These are phyloP conservation scores for Parapsyche elsis DNA, from an alignment of 1,140 invertebrate species.

Conservation along the genomic window DNA sequence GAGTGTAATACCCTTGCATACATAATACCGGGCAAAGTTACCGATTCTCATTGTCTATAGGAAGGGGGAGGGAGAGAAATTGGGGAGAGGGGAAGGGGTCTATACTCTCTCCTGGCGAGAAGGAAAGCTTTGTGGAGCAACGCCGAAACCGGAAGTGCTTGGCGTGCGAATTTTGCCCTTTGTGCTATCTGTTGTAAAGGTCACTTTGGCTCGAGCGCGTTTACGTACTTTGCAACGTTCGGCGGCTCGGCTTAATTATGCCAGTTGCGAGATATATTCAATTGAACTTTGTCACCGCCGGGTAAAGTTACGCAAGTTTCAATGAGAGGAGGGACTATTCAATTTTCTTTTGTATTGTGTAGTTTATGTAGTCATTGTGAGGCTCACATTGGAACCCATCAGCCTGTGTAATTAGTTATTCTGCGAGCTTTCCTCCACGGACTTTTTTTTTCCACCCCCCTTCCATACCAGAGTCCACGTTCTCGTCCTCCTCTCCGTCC, in stretches of 20 bases:
- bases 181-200: neutral
- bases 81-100: neutral
- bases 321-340: constrained; percentile 37
- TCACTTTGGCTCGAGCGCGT: neutral
- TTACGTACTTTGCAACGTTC: neutral
- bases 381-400: constrained; percentile 41
- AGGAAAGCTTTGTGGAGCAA: neutral
- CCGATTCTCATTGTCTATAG: constrained; percentile 51
- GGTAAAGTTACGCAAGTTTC: constrained; percentile 53
- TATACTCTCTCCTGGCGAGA: neutral
- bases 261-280: constrained; percentile 52
- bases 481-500: neutral
- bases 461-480: neutral
- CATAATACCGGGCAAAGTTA: constrained; percentile 51
- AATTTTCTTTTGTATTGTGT: constrained; percentile 53
- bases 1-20: constrained; percentile 53
- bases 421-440: neutral
- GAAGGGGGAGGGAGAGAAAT: neutral
- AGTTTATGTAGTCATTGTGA: constrained; percentile 43
- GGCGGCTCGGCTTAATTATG: constrained; percentile 49
- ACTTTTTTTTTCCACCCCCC: neutral
- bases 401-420: constrained; percentile 53
- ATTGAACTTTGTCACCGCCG: constrained; percentile 54
- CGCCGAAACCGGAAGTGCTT: neutral
- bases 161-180: neutral